Base-by-base conservation (phyloP, 2,888 invertebrate species). In the Sinohyriopsis cumingii region DNA sequence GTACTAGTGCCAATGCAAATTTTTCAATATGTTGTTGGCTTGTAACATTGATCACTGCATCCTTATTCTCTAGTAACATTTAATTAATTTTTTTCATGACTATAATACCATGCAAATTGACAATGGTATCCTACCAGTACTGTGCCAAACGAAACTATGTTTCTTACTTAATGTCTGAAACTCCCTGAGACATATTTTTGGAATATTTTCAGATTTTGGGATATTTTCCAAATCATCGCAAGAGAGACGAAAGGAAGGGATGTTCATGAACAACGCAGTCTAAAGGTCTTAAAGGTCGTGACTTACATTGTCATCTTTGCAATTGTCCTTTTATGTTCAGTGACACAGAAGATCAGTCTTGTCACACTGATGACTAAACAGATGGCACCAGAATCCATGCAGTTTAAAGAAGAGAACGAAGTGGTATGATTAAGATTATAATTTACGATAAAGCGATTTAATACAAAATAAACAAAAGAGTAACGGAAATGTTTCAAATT, bases 271-370 rank as follows among this genome's bases (percentile, higher is more conserved):
- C 73, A 82, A 56, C 63, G 68, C 2, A 73, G 79, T 59, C 65
- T 86, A 54, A 78, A 79, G 67, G 64, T 90, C 24, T 70, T 90
- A 61, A 91, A 91, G 81, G 83, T 96, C 72, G 87, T 95, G 83
- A 95, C 96, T 19, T 97, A 97, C 91, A 90, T 95, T 80, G 89
- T 96, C 81, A 95, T 97, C 73, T 97, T 97, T 90, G 89, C 94
- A 62, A 93, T 95, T 84, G 95, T 98, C 75, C 92, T 98, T 82
- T 93, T 92, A 19, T 94, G 95, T 70, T 95, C 95, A 59, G 96
- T 96, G 70, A 92, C 95, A 85, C 94, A 97, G 83, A 97, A 97
- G 91, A 95, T 95, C 83, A 94, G 95, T 72, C 72, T 84, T 6
- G 75, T 82, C 68, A 57, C 78, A 6, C 71, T 83, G 6, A 71